phyloP scores from a whole-genome alignment of 2,797 vertebrate genomes.

The Numenius phaeopus region DNA sequence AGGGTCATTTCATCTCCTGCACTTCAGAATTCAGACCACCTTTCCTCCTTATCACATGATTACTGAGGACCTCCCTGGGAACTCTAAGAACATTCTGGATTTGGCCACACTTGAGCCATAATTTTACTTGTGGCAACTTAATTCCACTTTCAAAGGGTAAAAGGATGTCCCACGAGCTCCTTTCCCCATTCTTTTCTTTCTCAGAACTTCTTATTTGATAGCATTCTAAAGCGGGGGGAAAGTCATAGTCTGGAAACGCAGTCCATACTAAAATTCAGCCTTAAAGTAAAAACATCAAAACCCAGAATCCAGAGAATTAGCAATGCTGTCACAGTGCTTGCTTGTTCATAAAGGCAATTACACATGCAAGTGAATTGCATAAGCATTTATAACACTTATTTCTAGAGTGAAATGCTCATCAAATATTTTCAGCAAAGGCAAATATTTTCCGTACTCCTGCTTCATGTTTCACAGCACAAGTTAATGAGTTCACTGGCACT shows the following conservation, averaged over 20 bases:
- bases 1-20: not conserved
- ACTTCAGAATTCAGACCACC: not conserved
- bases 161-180: not conserved
- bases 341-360: not conserved
- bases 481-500: slow-evolving; percentile 38
- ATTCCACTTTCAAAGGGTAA: not conserved
- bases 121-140: not conserved
- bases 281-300: not conserved
- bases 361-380: not conserved
- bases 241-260: not conserved
- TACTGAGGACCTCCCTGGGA: not conserved
- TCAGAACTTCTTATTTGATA: not conserved
- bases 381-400: not conserved
- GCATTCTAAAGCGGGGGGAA: fast-evolving
- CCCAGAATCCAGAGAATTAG: not conserved
- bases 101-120: not conserved
- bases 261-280: not conserved
- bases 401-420: slow-evolving; percentile 5
- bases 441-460: slow-evolving; percentile 15
- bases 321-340: not conserved
- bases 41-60: not conserved
- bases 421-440: slow-evolving; percentile 25
- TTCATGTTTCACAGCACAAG: slow-evolving; percentile 22
- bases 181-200: not conserved
- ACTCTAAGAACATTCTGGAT: not conserved